Evolutionary conservation across 1,140 invertebrate species (phyloP), one percentile per base, ranked within the genome.

Genomic region (Philotrypesis tridentata): DNA sequence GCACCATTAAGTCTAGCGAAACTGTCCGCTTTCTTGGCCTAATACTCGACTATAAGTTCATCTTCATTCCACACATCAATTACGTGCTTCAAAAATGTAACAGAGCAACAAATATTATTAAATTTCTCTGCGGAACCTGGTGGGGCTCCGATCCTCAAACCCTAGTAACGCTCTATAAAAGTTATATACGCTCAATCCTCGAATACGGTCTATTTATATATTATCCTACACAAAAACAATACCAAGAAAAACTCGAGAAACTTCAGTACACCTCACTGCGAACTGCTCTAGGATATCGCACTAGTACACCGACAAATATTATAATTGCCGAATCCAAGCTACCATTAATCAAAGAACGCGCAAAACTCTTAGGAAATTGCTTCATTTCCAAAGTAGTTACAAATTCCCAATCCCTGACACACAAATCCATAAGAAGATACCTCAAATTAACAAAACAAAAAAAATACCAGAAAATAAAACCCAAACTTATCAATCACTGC

Each of bases 111-210:
- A 68, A 68, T 12, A 68, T 68, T 12, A 27, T 68, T 0, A 68
- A 68, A 68, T 31, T 31, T 31, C 23, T 68, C 12, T 27, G 65
- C 4, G 27, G 65, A 68, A 68, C 65, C 0, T 68, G 65, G 77
- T 79, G 67, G 77, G 77, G 40, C 2, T 7, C 65, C 4, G 23
- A 79, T 14, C 65, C 77, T 14, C 25, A 71, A 37, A 80, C 68
- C 0, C 25, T 80, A 1, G 7, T 80, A 6, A 14, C 25, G 0
- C 71, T 73, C 0, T 73, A 73, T 29, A 27, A 73, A 23, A 73
- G 71, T 27, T 73, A 27, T 25, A 12, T 72, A 17, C 68, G 68
- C 7, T 71, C 29, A 3, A 17, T 71, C 1, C 1, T 71, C 12
- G 33, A 71, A 4, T 72, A 80, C 27, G 68, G 55, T 0, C 25